These are phyloP conservation scores for Cepaea hortensis DNA, from an alignment of 2,888 invertebrate species.

Conservation along the genomic window DNA sequence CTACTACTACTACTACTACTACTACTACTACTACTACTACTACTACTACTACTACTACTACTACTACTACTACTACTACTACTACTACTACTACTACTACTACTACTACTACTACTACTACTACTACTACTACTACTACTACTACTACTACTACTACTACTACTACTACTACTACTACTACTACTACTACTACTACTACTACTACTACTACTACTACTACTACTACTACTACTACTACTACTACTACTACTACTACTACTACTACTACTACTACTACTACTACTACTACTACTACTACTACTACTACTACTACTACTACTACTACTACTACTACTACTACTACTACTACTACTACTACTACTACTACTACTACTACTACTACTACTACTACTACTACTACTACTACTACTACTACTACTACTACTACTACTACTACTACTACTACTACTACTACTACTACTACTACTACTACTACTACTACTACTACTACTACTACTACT, in stretches of 20 bases:
- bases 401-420: no score
- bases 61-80: slow-evolving; percentile 36
- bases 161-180: slow-evolving; percentile 38
- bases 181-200: slow-evolving; percentile 39
- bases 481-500: no score
- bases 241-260: slow-evolving; percentile 36
- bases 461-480: no score
- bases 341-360: no score
- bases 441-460: no score
- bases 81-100: slow-evolving; percentile 40
- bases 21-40: slow-evolving; percentile 37
- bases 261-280: slow-evolving; percentile 34
- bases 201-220: slow-evolving; percentile 35
- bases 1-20: slow-evolving; percentile 39
- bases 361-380: no score
- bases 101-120: slow-evolving; percentile 33
- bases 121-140: slow-evolving; percentile 32
- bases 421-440: no score
- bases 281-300: slow-evolving; percentile 38
- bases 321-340: no score
- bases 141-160: slow-evolving; percentile 18
- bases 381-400: no score
- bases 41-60: slow-evolving; percentile 38
- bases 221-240: slow-evolving; percentile 42
- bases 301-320: slow-evolving; percentile 34